Base-by-base conservation (phyloP, 2,797 vertebrate species). In the Chiroxiphia lanceolata region DNA sequence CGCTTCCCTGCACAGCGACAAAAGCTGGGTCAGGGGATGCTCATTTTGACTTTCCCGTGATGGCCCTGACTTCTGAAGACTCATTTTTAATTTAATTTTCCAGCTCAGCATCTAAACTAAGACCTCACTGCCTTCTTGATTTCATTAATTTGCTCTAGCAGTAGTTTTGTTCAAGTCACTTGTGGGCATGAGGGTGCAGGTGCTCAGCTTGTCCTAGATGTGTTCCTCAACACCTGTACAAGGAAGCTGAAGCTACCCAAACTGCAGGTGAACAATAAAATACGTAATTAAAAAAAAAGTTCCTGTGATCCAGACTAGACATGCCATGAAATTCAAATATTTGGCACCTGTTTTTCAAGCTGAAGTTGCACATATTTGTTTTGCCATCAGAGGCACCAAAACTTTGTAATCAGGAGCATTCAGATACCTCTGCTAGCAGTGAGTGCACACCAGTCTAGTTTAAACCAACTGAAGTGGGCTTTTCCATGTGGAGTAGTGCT, bases 31-130 rank as follows among this genome's bases (percentile, higher is more conserved):
- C 81, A 80, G 59, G 38, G 51, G 34, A 77, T 38, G 60, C 27
- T 83, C 60, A 4, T 6, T 76, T 79, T n/a, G 40, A 31, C 44
- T 59, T 78, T 19, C 38, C 61, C 81, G 21, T n/a, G 40, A 70
- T 19, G 36, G 44, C 67, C 83, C 67, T 47, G n/a, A 76, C 70
- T 91, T 88, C 87, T 69, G 48, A 81, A 76, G 40, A 16, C 40
- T 74, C 16, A 4, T 65, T 67, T 94, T 93, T 85, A 70, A 74
- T 84, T 91, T 56, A 38, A 54, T 91, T 94, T 90, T 94, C 76
- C 78, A 95, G 67, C 16, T 93, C 90, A 82, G 83, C 63, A 51
- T 82, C 87, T 81, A 29, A 69, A 45, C 44, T 31, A 67, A 76
- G 74, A 63, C 36, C 65, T n/a, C 29, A 3, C 44, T 17, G 13